A percentile compares a stretch with the other conserved stretches of the same genome.
Conservation (phyloP, 1,140 invertebrate species). For the Lepidurus packardi region DNA sequence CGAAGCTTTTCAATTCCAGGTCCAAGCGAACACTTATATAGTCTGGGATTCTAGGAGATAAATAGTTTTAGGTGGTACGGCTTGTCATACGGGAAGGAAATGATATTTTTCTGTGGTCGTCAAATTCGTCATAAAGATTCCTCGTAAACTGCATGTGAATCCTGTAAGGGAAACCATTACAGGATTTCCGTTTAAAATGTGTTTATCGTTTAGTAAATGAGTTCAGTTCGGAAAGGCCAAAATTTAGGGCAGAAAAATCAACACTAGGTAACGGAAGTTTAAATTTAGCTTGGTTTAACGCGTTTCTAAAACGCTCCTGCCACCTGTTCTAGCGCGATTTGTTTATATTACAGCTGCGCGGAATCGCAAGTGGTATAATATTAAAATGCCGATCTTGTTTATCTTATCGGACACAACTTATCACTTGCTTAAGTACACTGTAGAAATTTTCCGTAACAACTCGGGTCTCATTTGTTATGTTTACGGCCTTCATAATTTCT, state of each 20-base stretch:
- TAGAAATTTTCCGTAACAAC: background rate
- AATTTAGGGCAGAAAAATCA: background rate
- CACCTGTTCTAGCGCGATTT: background rate
- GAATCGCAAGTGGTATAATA: background rate
- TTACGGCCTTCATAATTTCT: too few relatives aligned
- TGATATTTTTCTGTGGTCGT: background rate
- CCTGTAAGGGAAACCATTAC: background rate
- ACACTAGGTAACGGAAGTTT: background rate
- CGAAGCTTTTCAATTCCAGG: background rate
- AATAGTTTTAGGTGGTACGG: background rate
- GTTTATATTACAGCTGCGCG: background rate
- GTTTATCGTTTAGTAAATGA: too few relatives aligned
- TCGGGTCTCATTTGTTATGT: too few relatives aligned
- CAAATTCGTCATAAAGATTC: background rate
- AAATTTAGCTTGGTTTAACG: background rate
- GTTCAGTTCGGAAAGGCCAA: background rate
- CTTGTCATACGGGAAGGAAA: background rate
- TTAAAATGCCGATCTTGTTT: background rate
- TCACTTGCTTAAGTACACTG: constrained; percentile 2
- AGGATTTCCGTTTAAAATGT: background rate
- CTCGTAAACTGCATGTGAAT: background rate
- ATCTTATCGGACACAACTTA: constrained; percentile 16
- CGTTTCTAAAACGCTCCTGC: background rate
- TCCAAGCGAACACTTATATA: background rate
- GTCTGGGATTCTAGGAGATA: background rate